Base-by-base conservation (phyloP, 1,140 invertebrate species). In the Wiebesia pumilae region DNA sequence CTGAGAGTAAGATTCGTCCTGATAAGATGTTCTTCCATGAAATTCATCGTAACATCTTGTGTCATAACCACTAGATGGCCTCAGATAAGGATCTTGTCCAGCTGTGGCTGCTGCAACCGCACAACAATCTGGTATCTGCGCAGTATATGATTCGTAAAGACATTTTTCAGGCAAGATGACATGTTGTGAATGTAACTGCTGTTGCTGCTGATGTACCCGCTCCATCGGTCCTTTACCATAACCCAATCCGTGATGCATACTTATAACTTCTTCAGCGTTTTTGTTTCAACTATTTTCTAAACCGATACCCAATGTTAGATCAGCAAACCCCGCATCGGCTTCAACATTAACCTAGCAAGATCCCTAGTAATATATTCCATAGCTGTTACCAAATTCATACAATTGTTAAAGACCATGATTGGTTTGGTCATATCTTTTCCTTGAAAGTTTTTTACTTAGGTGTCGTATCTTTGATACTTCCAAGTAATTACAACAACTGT, bases 121-220 rank as follows among this genome's bases (percentile, higher is more conserved):
- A 81, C 93, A 94, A 83, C 93, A 94, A 71, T 94, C 93, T 51
- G 93, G 93, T 83, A 94, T 94, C 75, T 93, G 93, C 7, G 92
- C 88, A 81, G 90, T 90, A 88, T 93, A 93, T 78, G 89, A 84
- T 33, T 94, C 93, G 81, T 93, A 94, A 2, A 93, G 93, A 73
- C 92, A 93, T 88, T 94, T 94, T 19, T 92, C 92, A 24, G 40
- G 12, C 1, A 79, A 30, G 71, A 81, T 87, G 81, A 85, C 81
- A 80, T 84, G 69, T 82, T 21, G 84, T 19, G 35, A 77, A 69
- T 89, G 89, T 83, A 27, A 89, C 30, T 77, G 73, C 30, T 65
- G 54, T 24, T 71, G 89, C 73, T 89, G 90, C 88, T 94, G 93
- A 87, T 93, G 93, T 82, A 93, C 92, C 75, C 93, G 90, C 88